phyloP scores from a whole-genome alignment of 2,113 vertebrate species.

The Microcebus murinus region DNA sequence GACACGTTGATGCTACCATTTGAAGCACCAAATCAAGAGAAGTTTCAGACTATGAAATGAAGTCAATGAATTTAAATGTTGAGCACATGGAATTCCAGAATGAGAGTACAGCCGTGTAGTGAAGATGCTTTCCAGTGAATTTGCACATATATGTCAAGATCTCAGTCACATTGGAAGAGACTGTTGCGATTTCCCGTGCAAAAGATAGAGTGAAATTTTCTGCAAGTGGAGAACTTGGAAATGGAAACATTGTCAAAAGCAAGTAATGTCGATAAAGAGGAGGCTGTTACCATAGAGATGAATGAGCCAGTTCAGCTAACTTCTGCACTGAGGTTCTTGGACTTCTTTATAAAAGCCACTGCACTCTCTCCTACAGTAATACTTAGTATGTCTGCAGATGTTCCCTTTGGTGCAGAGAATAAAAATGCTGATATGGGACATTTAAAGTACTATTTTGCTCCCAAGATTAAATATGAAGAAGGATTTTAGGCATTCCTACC shows the following conservation, averaged over 20 bases:
- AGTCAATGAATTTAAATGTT: slow-evolving; percentile 90
- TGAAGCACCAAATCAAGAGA: slow-evolving; percentile 89
- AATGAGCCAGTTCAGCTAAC: slow-evolving; percentile 94
- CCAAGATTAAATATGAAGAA: slow-evolving; percentile 91
- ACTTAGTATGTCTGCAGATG: slow-evolving; percentile 95
- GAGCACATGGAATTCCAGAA: slow-evolving; percentile 89
- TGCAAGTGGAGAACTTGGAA: slow-evolving; percentile 87
- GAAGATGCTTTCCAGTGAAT: slow-evolving; percentile 89
- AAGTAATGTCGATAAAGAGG: slow-evolving; percentile 88
- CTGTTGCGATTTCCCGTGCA: slow-evolving; percentile 88
- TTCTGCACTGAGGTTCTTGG: slow-evolving; percentile 94
- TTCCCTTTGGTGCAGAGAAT: slow-evolving; percentile 95
- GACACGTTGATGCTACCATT: slow-evolving; percentile 88
- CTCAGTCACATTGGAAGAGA: slow-evolving; percentile 86
- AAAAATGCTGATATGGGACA: slow-evolving; percentile 97
- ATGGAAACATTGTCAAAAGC: slow-evolving; percentile 88
- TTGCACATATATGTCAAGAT: slow-evolving; percentile 88
- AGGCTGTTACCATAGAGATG: slow-evolving; percentile 93
- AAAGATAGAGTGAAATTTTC: slow-evolving; percentile 91
- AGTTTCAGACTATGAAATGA: slow-evolving; percentile 90
- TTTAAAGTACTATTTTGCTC: slow-evolving; percentile 95
- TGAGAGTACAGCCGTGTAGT: slow-evolving; percentile 87
- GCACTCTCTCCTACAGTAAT: slow-evolving; percentile 90
- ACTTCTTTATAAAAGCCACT: slow-evolving; percentile 95
- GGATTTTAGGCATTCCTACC: slow-evolving; percentile 82